Conservation (phyloP, 2,888 invertebrate genomes). For the Dendrolimus houi region DNA sequence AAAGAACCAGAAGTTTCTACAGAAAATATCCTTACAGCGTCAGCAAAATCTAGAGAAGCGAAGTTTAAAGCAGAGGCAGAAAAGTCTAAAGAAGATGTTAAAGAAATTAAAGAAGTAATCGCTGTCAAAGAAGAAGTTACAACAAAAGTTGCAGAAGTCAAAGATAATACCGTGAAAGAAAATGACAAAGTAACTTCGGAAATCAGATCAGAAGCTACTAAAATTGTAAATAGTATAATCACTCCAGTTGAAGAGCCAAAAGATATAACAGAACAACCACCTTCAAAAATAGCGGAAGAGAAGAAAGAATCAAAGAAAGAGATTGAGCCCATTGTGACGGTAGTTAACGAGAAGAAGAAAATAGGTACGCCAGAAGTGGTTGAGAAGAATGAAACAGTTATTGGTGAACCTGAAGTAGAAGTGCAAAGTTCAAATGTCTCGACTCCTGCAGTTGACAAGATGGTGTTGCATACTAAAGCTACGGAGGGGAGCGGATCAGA, state of each 20-base stretch:
- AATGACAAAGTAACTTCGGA: constrained; percentile 41
- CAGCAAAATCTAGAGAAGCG: constrained; percentile 35
- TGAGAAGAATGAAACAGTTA: constrained; percentile 63
- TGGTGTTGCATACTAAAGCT: constrained; percentile 33
- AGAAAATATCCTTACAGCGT: constrained; percentile 53
- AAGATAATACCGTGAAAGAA: constrained; percentile 42
- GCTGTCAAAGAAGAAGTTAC: constrained; percentile 20
- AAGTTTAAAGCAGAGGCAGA: constrained; percentile 39
- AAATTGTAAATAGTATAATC: constrained; percentile 64
- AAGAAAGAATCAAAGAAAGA: constrained; percentile 30
- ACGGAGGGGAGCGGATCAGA: constrained; percentile 50
- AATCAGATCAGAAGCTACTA: constrained; percentile 54
- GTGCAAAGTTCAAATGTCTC: constrained; percentile 76
- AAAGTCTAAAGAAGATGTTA: constrained; percentile 39
- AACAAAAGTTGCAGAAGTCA: constrained; percentile 37
- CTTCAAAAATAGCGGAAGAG: constrained; percentile 11
- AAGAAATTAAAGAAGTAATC: constrained; percentile 28
- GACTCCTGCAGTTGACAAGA: constrained; percentile 44
- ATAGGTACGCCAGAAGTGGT: constrained; percentile 29
- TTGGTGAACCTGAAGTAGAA: constrained; percentile 77
- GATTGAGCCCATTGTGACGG: constrained; percentile 58
- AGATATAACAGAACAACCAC: constrained; percentile 26
- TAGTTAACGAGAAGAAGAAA: constrained; percentile 58
- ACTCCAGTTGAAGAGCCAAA: constrained; percentile 65
- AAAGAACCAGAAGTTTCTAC: constrained; percentile 66